A percentile compares a stretch with the other conserved stretches of the same genome.
Conservation (phyloP, 2,113 vertebrate species). For the Channa maculata region DNA sequence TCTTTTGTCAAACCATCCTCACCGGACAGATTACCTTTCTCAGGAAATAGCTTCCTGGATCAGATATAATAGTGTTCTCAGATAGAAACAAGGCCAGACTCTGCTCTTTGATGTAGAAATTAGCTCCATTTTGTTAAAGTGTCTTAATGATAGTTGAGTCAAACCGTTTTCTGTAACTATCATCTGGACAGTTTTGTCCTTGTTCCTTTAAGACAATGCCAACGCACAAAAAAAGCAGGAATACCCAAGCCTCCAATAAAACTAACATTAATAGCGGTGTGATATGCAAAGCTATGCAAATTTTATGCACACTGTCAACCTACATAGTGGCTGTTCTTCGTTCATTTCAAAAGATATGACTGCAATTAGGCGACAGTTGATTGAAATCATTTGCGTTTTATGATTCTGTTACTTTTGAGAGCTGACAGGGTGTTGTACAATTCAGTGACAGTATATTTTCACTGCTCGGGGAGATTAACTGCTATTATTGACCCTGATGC, state of each 20-base stretch:
- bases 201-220: constrained; percentile 54
- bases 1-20: constrained; percentile 53
- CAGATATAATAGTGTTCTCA: constrained; percentile 38
- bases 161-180: constrained; percentile 27
- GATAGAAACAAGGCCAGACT: constrained; percentile 28
- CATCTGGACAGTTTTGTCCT: constrained; percentile 6
- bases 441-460: constrained; percentile 72
- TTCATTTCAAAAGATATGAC: constrained; percentile 70
- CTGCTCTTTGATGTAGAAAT: constrained; percentile 54
- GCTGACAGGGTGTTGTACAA: constrained; percentile 63
- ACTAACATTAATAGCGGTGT: constrained; percentile 67
- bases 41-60: constrained; percentile 44
- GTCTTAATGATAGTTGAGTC: constrained; percentile 38
- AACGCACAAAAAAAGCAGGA: constrained; percentile 26
- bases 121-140: constrained; percentile 54
- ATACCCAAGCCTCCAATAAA: constrained; percentile 62
- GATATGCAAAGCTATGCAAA: constrained; percentile 79
- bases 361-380: constrained; percentile 79
- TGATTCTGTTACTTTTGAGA: constrained; percentile 71
- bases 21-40: constrained; percentile 45
- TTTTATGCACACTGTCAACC: constrained; percentile 78
- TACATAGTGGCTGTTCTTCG: constrained; percentile 63
- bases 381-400: constrained; percentile 80
- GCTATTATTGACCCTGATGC: constrained; percentile 76
- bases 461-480: constrained; percentile 67